Base-by-base conservation (phyloP, 2,113 vertebrate species). In the Gorsachius goisagi region DNA sequence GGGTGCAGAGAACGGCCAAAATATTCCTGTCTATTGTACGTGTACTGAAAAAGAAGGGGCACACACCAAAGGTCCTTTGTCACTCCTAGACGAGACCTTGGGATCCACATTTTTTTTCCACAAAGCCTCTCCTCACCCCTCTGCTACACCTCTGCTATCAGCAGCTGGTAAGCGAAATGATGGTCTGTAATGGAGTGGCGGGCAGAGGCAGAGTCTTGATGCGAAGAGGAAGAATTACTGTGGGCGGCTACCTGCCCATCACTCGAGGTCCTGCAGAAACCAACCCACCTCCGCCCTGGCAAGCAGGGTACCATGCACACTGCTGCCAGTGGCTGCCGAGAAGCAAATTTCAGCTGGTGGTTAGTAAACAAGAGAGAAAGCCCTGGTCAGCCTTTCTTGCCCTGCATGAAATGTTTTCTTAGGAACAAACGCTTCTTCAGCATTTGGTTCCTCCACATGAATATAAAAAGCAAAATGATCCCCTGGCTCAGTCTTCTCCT, bases 181-280 rank as follows among this genome's bases (percentile, higher is more conserved):
- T 4, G 3, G 13, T 15, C 68, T 50, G 18, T 9, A n/a, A 56
- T 2, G 16, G 45, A 50, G 32, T 2, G 7, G 20, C 0, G 2
- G 74, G 41, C 77, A 71, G 19, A 37, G 69, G 49, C 52, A 59
- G 56, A 45, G 35, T 7, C 53, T 9, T 18, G 35, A 41, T 15
- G n/a, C 18, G 22, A 74, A 76, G 45, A 66, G 18, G 39, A 35
- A 87, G 39, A n/a, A 33, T 9, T 0, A 2, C 7, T 1, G 0
- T 30, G 20, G 0, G 0, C 19, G 52, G n/a, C 37, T 28, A 19
- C n/a, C 13, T 33, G 26, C 20, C 33, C 11, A 0, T 35, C 9
- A 26, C 20, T 12, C 0, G 0, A 67, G 28, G 32, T 30, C 30
- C 86, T 76, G 39, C 2, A 4, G 69, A 81, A 74, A 44, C 11